Evolutionary conservation across 2,113 vertebrate genomes (phyloP).

Genomic region (Sprattus sprattus): DNA sequence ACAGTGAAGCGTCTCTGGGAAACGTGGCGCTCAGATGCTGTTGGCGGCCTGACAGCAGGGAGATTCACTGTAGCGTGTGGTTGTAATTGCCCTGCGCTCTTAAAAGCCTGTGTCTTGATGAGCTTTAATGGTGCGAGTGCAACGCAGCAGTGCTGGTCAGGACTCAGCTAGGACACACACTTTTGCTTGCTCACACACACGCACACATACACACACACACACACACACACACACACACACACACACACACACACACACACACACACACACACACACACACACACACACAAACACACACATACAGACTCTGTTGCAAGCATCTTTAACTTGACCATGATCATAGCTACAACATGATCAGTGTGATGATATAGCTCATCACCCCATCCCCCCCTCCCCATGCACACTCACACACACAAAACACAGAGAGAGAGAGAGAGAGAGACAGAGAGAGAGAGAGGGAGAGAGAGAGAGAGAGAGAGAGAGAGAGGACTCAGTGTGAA

Average conservation of each 20-base stretch:
- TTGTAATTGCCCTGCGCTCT: conserved; percentile 39
- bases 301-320: neutral
- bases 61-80: conserved; percentile 30
- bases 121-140: conserved; percentile 43
- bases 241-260: neutral
- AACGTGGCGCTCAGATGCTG: conserved; percentile 46
- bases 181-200: neutral
- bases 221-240: too few relatives aligned
- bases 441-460: neutral
- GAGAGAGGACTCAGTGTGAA: neutral
- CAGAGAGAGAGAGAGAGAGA: too few relatives aligned
- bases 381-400: neutral
- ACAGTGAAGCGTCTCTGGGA: conserved; percentile 36
- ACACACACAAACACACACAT: neutral
- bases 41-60: conserved; percentile 37
- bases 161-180: neutral
- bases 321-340: too few relatives aligned
- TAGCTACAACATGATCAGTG: too few relatives aligned
- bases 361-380: too few relatives aligned
- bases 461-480: neutral
- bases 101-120: conserved; percentile 48
- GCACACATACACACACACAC: too few relatives aligned
- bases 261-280: neutral
- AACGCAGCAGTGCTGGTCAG: conserved; percentile 36
- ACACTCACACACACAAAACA: neutral